phyloP scores from a whole-genome alignment of 2,113 vertebrate genomes.

The Phalacrocorax brasilianus region DNA sequence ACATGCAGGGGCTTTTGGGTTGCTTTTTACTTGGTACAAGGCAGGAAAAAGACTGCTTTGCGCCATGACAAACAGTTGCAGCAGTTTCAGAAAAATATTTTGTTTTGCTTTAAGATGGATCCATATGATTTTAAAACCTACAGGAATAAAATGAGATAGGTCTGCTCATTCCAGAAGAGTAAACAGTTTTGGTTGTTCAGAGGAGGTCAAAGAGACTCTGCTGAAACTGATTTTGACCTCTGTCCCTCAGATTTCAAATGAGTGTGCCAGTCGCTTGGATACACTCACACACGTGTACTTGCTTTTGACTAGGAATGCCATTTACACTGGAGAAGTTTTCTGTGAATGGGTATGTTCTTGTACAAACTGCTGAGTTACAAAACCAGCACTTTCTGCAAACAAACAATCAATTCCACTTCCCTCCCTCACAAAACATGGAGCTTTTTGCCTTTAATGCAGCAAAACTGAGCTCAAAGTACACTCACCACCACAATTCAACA shows the following conservation, averaged over 20 bases:
- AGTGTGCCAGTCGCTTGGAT: background rate
- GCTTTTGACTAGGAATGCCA: background rate
- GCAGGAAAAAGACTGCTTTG: background rate
- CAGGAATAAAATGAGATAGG: background rate
- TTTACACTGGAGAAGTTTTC: background rate
- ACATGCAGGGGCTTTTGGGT: background rate
- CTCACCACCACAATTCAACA: background rate
- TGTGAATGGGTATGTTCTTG: background rate
- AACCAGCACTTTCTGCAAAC: background rate
- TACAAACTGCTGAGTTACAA: background rate
- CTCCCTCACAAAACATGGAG: background rate
- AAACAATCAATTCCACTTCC: background rate
- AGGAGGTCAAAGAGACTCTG: background rate
- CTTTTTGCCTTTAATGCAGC: background rate
- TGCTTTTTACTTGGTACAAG: background rate
- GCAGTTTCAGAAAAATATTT: background rate
- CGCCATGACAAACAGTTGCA: background rate
- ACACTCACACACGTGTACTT: accelerated
- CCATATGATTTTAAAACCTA: background rate
- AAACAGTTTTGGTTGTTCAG: background rate
- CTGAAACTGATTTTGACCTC: background rate
- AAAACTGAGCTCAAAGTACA: background rate
- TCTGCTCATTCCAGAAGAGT: background rate
- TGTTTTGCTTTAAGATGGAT: background rate
- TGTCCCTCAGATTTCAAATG: background rate